Evolutionary conservation across 37 sponge, comb jelly and placozoan species (phyloP).

Genomic region (Lycopodina hypogea): DNA sequence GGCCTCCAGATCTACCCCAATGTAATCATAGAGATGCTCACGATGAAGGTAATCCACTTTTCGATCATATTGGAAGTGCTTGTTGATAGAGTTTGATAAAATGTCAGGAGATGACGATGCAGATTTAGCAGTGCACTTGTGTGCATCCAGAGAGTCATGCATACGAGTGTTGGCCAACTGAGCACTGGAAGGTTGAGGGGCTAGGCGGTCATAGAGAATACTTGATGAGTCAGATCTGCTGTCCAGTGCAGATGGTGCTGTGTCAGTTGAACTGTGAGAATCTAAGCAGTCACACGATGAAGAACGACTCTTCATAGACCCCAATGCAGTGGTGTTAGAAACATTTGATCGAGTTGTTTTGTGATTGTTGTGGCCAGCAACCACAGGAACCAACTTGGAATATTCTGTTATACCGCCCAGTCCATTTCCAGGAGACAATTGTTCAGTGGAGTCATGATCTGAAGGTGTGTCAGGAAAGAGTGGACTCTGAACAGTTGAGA

Average conservation of each 20-base stretch:
- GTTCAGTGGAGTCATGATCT: conserved; percentile 4
- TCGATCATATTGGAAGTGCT: conserved; percentile 8
- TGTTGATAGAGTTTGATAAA: neutral
- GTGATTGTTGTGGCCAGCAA: neutral
- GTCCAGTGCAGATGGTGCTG: neutral
- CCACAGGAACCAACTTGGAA: neutral
- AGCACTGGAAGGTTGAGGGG: neutral
- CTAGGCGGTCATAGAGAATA: neutral
- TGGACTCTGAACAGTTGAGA: neutral
- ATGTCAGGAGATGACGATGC: conserved; percentile 28
- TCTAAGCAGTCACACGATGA: conserved; percentile 6
- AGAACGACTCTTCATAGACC: neutral
- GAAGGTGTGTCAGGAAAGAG: neutral
- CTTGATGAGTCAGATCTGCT: neutral
- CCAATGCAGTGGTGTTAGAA: neutral
- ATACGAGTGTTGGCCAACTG: neutral
- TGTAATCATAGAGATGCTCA: conserved; percentile 37
- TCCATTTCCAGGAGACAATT: neutral
- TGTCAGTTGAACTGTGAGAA: neutral
- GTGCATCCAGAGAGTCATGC: conserved; percentile 1
- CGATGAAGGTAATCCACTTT: conserved; percentile 13
- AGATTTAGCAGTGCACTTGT: neutral
- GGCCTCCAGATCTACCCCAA: neutral
- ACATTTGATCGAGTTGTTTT: neutral
- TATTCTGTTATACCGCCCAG: neutral